Evolutionary conservation across 37 sponge, comb jelly and placozoan species (phyloP).

Genomic region (Crambe crambe): DNA sequence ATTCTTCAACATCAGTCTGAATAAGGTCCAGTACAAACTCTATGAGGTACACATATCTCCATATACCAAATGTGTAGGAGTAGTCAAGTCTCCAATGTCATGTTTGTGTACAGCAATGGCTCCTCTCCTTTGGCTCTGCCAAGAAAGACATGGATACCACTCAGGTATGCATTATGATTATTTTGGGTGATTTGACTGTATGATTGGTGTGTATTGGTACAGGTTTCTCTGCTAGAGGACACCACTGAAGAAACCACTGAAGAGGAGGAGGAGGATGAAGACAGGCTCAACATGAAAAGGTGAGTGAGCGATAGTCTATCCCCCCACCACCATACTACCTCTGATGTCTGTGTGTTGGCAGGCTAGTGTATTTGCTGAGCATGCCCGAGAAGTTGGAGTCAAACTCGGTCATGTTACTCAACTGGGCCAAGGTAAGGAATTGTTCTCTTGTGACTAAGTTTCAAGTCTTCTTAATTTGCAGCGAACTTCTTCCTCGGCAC

Average conservation of each 20-base stretch:
- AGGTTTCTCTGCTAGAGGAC: slow-evolving; percentile 35
- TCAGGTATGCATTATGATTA: slow-evolving; percentile 15
- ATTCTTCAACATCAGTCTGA: slow-evolving; percentile 17
- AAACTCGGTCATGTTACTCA: slow-evolving; percentile 19
- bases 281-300: slow-evolving; percentile 31
- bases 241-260: neutral
- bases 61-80: too few species aligned
- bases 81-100: neutral
- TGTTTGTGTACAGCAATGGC: slow-evolving; percentile 8
- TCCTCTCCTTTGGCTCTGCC: neutral
- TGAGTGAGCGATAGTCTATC: neutral
- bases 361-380: slow-evolving; percentile 48
- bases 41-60: slow-evolving; percentile 31
- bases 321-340: neutral
- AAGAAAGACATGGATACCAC: slow-evolving; percentile 36
- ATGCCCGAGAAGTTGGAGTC: slow-evolving; percentile 35
- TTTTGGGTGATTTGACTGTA: neutral
- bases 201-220: neutral
- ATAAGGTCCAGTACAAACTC: slow-evolving; percentile 39
- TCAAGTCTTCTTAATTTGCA: neutral
- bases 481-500: slow-evolving; percentile 2
- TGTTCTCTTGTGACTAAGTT: neutral
- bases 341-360: slow-evolving; percentile 5
- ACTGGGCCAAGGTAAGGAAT: slow-evolving; percentile 46
- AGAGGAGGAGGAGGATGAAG: slow-evolving; percentile 44